Evolutionary conservation across 2,888 invertebrate genomes (phyloP).

Genomic region (Monoplex corrugatus): DNA sequence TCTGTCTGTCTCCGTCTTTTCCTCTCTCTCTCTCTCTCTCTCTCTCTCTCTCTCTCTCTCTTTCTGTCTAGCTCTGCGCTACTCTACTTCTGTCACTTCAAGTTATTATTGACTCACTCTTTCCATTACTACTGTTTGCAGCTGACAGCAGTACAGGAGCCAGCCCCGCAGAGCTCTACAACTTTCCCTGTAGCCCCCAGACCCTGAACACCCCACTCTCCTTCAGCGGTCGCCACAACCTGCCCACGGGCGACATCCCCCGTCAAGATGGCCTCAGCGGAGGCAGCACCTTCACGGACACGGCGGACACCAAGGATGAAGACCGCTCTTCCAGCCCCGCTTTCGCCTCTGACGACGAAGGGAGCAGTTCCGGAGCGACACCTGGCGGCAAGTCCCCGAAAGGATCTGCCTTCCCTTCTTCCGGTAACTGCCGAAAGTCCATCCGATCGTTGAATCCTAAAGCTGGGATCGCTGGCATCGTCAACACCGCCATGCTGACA

Average conservation of each 20-base stretch:
- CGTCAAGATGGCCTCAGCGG: conserved; percentile 68
- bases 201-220: conserved; percentile 51
- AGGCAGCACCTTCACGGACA: conserved; percentile 53
- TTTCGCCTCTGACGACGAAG: conserved; percentile 96
- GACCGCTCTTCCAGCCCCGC: conserved; percentile 94
- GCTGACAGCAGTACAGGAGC: background rate
- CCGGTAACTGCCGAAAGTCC: background rate
- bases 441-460: conserved; percentile 38
- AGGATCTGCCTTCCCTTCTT: conserved; percentile 14
- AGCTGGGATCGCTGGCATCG: conserved; percentile 49
- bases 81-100: too few relatives aligned
- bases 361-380: conserved; percentile 70
- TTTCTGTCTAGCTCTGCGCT: too few relatives aligned
- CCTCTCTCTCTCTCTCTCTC: too few relatives aligned
- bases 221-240: conserved; percentile 62
- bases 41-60: too few relatives aligned
- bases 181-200: background rate
- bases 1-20: too few relatives aligned
- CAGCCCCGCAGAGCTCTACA: background rate
- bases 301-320: conserved; percentile 82
- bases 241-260: conserved; percentile 59
- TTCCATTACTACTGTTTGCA: too few relatives aligned
- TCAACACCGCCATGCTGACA: conserved; percentile 52
- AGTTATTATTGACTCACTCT: too few relatives aligned
- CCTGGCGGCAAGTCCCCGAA: conserved; percentile 48